Conservation (phyloP, 2,888 invertebrate species). For the Acronicta aceris region DNA sequence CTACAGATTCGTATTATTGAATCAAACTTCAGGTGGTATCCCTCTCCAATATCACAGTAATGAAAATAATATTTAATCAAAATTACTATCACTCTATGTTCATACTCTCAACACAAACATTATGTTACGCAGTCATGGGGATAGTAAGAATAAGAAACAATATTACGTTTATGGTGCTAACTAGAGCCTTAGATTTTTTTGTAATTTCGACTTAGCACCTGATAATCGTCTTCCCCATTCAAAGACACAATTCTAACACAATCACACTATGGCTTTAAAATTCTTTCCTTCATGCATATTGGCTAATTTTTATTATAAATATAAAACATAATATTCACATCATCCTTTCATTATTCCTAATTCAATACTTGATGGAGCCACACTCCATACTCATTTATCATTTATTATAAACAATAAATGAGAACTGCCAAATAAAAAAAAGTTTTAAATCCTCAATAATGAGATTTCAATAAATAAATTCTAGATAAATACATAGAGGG, state of each 20-base stretch:
- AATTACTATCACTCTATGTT: conserved; percentile 70
- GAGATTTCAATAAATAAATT: conserved; percentile 55
- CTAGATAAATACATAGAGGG: conserved; percentile 36
- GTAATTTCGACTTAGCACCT: conserved; percentile 32
- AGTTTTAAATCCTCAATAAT: conserved; percentile 36
- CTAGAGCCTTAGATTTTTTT: conserved; percentile 9
- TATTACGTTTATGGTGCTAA: conserved; percentile 28
- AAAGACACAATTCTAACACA: conserved; percentile 42
- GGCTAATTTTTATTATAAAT: conserved; percentile 31
- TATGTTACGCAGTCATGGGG: conserved; percentile 46
- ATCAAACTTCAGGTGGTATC: conserved; percentile 76
- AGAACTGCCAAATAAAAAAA: conserved; percentile 39
- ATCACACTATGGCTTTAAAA: conserved; percentile 43
- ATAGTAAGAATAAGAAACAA: conserved; percentile 27
- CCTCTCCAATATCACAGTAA: conserved; percentile 86
- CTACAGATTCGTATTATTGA: conserved; percentile 65
- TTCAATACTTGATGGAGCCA: conserved; percentile 38
- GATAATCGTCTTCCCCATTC: conserved; percentile 32
- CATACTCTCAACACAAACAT: conserved; percentile 68
- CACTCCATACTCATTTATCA: conserved; percentile 32
- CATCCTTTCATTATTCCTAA: conserved; percentile 26
- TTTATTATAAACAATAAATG: conserved; percentile 19
- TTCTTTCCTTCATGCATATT: conserved; percentile 35
- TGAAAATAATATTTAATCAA: conserved; percentile 74
- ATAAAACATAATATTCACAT: conserved; percentile 33